phyloP scores from a whole-genome alignment of 2,113 vertebrate genomes.

The Podocnemis expansa region DNA sequence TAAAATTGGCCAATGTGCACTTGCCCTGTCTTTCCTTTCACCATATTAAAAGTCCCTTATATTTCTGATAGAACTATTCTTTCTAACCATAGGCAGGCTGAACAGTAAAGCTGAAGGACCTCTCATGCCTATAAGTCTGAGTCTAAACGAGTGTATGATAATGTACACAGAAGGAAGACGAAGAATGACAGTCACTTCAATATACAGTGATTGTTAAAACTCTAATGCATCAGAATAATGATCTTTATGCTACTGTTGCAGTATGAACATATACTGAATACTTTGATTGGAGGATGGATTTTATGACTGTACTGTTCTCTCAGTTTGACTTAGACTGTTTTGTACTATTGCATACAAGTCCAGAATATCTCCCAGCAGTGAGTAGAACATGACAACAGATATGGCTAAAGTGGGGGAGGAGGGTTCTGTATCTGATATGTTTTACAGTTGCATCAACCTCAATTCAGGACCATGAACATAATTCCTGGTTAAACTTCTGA shows the following conservation, averaged over 20 bases:
- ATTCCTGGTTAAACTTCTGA: neutral
- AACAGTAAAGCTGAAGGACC: no score
- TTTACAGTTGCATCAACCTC: neutral
- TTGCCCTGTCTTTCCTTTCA: neutral
- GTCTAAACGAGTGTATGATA: no score
- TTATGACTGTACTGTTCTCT: neutral
- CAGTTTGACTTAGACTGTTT: neutral
- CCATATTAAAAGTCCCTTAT: neutral
- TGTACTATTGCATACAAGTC: neutral
- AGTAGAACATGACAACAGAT: neutral
- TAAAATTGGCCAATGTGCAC: neutral
- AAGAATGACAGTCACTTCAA: no score
- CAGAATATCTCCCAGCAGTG: neutral
- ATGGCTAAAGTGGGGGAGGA: neutral
- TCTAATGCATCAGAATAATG: no score
- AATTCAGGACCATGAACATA: neutral
- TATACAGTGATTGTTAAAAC: no score
- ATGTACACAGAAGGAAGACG: no score
- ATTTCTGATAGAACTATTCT: neutral
- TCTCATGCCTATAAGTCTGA: no score
- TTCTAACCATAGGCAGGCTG: no score
- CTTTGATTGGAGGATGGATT: neutral
- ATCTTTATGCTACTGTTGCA: neutral
- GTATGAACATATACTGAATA: neutral
- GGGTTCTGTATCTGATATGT: neutral